These are phyloP conservation scores for Drosophila testacea DNA, from an alignment of 2,888 invertebrate species.

Conservation along the genomic window DNA sequence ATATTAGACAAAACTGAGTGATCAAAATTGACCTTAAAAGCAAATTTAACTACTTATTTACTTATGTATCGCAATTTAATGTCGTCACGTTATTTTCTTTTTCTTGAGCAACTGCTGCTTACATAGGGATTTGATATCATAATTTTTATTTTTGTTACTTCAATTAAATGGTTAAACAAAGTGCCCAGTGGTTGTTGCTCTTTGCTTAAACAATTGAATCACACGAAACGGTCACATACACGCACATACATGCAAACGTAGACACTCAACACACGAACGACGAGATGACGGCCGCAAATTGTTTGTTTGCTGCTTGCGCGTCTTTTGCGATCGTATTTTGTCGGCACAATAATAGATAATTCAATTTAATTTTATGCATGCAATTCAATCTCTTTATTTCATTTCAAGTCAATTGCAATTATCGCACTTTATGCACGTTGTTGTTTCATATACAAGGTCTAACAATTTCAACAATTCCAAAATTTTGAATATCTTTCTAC, in stretches of 20 bases:
- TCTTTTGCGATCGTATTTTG: conserved; percentile 44
- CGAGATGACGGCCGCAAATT: conserved; percentile 55
- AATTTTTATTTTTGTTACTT: conserved; percentile 35
- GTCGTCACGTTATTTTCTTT: conserved; percentile 19
- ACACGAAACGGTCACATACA: conserved; percentile 41
- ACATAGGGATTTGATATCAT: conserved; percentile 2
- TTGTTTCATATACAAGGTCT: conserved; percentile 42
- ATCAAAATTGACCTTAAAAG: conserved; percentile 27
- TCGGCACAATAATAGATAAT: conserved; percentile 37
- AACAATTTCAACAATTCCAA: conserved; percentile 34
- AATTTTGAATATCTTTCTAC: conserved; percentile 53
- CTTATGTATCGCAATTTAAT: conserved; percentile 10
- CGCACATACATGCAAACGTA: conserved; percentile 26
- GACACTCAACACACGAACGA: conserved; percentile 24
- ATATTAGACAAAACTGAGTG: conserved; percentile 12
- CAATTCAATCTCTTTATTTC: conserved; percentile 11
- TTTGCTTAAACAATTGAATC: conserved; percentile 68
- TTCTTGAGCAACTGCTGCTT: conserved; percentile 5
- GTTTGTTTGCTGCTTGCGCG: conserved; percentile 52
- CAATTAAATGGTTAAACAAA: conserved; percentile 43
- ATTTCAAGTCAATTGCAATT: conserved; percentile 34
- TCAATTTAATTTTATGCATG: conserved; percentile 16
- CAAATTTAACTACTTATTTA: conserved; percentile 25
- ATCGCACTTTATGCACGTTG: conserved; percentile 23
- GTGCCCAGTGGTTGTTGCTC: conserved; percentile 34